Base-by-base conservation (phyloP, 2,888 invertebrate species). In the Cataglyphis rosenhaueri region DNA sequence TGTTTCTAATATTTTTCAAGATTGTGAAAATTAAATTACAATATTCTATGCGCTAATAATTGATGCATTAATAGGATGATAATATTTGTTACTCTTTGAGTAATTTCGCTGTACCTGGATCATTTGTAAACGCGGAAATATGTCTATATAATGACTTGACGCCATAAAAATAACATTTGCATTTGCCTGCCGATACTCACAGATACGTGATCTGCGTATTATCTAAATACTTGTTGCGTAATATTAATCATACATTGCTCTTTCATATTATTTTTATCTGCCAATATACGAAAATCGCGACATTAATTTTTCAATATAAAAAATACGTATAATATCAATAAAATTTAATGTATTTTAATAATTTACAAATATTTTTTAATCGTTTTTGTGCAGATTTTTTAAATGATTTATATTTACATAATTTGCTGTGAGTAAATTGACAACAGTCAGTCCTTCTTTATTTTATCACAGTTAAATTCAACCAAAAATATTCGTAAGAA, bases 181-280 rank as follows among this genome's bases (percentile, higher is more conserved):
- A 81, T 86, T 84, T 82, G 55, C 65, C 76, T 64, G 74, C 25
- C 32, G 35, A 32, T 41, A 35, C 62, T 62, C 29, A 64, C 25
- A 29, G 3, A 32, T 52, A 85, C 84, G 81, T 87, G 87, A 84
- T 64, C 25, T 35, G 81, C 65, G 62, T 86, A 44, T 79, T 15
- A 65, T 71, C 35, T n/a, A 21, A n/a, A 10, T 32, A 38, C 48
- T 76, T 44, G 81, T 84, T 84, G 62, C 71, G 57, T 74, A 85
- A 83, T 59, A 70, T 73, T 82, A 82, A 82, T 85, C 25, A 1
- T 10, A 25, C 38, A 6, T 57, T 1, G 25, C 9, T 71, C 10
- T 25, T 71, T 71, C 1, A 3, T 18, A 35, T 32, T 62, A 62
- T 62, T 62, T 62, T 10, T 71, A 55, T 25, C 25, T 71, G 25